Evolutionary conservation across 2,888 invertebrate genomes (phyloP), one percentile per base, ranked within the genome.

Genomic region (Scaptodrosophila latifasciaeformis): DNA sequence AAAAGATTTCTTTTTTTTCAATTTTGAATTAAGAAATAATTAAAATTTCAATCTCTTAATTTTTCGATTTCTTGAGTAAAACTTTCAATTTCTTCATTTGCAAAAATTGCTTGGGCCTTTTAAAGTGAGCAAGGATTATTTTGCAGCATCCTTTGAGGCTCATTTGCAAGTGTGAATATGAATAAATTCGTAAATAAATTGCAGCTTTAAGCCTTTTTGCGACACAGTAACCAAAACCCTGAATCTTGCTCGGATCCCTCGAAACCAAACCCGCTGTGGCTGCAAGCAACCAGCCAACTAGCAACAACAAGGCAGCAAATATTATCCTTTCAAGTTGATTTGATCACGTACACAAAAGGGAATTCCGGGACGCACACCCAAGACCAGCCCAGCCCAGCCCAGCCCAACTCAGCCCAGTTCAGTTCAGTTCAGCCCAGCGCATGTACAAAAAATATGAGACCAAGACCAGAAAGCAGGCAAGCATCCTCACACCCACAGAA

Each of bases 251-350:
- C 12, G 6, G 12, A 30, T 34, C 43, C 43, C 47, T 46, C 43
- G 15, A 13, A 15, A 19, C 34, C 27, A 27, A 24, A 29, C n/a
- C 9, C 15, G 44, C 48, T 35, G 45, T 2, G 19, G 47, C 50
- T 45, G 56, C 49, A 55, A 50, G 40, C 48, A 48, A 50, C 46
- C 24, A 24, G 24, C 37, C 37, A 35, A 12, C 13, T 15, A 58
- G 58, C 63, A 60, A 70, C 47, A 59, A 62, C 58, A 72, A 75
- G 75, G 64, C 80, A 69, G 77, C 80, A 66, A 77, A 70, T 81
- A 79, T 81, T 83, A 84, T 82, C 84, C 85, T 86, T 86, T 86
- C 84, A 85, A 85, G 80, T 86, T 86, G 86, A 86, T 86, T 86
- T 86, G 85, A 86, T 86, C 85, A 85, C 85, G 85, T 85, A 85